Conservation (phyloP, 2,113 vertebrate species). For the Hemibagrus wyckioides region DNA sequence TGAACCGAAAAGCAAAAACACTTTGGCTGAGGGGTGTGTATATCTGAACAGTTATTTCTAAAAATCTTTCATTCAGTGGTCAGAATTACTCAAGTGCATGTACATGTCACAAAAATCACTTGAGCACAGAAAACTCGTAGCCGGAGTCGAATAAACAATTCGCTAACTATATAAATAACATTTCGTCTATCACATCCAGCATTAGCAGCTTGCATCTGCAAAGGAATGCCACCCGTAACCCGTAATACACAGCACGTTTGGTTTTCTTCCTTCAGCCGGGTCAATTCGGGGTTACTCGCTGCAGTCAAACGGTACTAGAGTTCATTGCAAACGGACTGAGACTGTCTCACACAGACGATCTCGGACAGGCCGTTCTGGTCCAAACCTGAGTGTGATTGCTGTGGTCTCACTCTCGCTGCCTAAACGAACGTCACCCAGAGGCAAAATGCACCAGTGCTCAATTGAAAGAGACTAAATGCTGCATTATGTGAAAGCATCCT, state of each 20-base stretch:
- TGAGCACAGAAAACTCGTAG: not conserved
- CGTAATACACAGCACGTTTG: not conserved
- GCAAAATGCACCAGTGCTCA: too few species aligned
- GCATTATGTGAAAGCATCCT: constrained; percentile 4
- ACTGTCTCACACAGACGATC: not conserved
- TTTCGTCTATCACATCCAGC: not conserved
- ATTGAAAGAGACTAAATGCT: not conserved
- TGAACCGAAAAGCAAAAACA: not conserved
- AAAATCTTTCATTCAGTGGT: not conserved
- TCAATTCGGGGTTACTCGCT: not conserved
- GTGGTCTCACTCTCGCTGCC: not conserved
- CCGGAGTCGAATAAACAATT: not conserved
- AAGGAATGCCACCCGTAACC: not conserved
- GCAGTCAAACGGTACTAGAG: not conserved
- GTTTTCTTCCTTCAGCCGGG: not conserved
- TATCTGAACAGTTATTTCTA: not conserved
- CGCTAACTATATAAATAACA: not conserved
- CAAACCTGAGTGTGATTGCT: not conserved
- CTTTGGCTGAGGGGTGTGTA: not conserved
- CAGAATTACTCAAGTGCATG: not conserved
- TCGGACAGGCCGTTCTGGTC: not conserved
- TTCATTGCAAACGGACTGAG: not conserved
- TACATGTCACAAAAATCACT: not conserved
- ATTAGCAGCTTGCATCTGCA: not conserved
- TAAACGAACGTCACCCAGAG: not conserved